Percentiles rank a stretch among this genome's conserved stretches.
phyloP scores from a whole-genome alignment of 2,797 vertebrate genomes.

The Fistularia commersonii region DNA sequence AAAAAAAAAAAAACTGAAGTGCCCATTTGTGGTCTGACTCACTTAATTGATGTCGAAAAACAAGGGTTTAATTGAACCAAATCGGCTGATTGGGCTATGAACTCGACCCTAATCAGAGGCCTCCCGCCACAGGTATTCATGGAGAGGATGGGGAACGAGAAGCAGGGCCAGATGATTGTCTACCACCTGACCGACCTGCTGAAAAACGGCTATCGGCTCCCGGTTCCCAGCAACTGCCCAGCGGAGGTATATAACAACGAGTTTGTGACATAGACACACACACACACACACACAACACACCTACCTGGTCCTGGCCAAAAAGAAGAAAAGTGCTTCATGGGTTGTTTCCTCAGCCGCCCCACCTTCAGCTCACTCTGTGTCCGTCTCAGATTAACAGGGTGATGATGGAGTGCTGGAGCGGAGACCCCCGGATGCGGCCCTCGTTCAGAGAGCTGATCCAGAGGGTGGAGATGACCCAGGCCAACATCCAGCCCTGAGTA shows the following conservation, averaged over 20 bases:
- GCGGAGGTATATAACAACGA: slow-evolving; percentile 74
- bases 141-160: slow-evolving; percentile 95
- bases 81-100: too few relatives aligned
- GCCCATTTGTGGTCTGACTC: too few relatives aligned
- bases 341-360: not conserved
- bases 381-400: slow-evolving; percentile 80
- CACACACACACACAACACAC: too few relatives aligned
- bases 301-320: too few relatives aligned
- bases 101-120: not conserved
- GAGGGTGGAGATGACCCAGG: slow-evolving; percentile 81
- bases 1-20: too few relatives aligned
- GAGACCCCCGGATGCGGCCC: slow-evolving; percentile 77
- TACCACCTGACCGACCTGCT: slow-evolving; percentile 92
- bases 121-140: slow-evolving; percentile 86
- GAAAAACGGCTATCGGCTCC: slow-evolving; percentile 85
- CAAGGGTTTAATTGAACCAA: too few relatives aligned
- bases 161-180: slow-evolving; percentile 98
- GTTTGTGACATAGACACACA: too few relatives aligned
- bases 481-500: slow-evolving; percentile 75
- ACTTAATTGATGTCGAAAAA: too few relatives aligned
- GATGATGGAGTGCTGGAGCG: slow-evolving; percentile 92
- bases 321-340: not conserved
- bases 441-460: slow-evolving; percentile 81
- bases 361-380: not conserved
- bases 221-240: slow-evolving; percentile 84